Evolutionary conservation across 2,113 vertebrate species (phyloP), one percentile per base, ranked within the genome.

Genomic region (Kobus ellipsiprymnus): DNA sequence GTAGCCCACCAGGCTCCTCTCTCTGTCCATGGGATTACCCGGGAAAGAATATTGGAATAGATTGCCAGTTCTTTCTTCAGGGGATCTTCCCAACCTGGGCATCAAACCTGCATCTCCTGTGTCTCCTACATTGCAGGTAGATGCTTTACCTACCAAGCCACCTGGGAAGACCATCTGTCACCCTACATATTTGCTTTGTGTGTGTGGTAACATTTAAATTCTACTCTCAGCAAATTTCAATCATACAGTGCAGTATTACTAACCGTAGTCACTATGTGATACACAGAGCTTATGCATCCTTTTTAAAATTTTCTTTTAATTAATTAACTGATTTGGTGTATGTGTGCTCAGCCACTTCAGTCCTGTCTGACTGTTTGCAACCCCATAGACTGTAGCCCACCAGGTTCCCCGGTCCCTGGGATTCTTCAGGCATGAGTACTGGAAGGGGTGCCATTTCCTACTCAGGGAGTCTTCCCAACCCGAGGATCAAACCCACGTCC

Each of bases 71-170:
- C 71, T 44, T 74, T 44, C 36, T 74, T 44, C 36, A 74, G 36
- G 36, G 21, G 21, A 74, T 74, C 36, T 27, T 44, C 71, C 71
- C 0, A 1, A 44, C 5, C 6, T 44, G 23, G 23, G 6, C 10
- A 74, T 74, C 71, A 74, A 74, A 27, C 71, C 3, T 44, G 36
- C 12, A 25, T 74, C 23, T 44, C 21, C 36, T 14, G 11, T 44
- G 36, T 74, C 36, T 44, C 36, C 36, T 74, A 25, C 6, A 27
- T 4, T 27, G 36, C 5, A 44, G 36, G 12, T 44, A 40, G 36
- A 74, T 27, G 14, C 36, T 74, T 40, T 74, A 74, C 71, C 23
- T 44, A 44, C 71, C 23, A 25, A 74, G 71, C 6, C 36, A 25
- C 71, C 71, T 40, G 71, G 71, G 71, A 74, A 74, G 36, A 40